Conservation (phyloP, 2,113 vertebrate genomes). For the Oncorhynchus keta region DNA sequence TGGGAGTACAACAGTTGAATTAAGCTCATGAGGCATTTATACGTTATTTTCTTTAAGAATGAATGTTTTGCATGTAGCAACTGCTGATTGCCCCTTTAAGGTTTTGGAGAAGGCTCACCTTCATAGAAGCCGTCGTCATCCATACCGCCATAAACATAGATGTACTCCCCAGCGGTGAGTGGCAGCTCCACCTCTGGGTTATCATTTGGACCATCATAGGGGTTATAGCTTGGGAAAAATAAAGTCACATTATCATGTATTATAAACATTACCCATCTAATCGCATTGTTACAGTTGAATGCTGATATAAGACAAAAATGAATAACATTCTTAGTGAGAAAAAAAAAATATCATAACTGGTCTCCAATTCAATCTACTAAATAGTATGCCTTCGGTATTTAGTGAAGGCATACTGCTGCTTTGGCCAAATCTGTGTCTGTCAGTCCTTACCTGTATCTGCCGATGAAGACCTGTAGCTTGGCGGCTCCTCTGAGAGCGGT, state of each 20-base stretch:
- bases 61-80: no score
- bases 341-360: no score
- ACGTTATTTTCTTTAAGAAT: no score
- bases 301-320: background rate
- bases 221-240: conserved; percentile 84
- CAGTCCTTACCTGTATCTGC: conserved; percentile 87
- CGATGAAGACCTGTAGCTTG: conserved; percentile 94
- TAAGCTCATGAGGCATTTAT: no score
- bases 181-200: conserved; percentile 97
- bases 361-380: no score
- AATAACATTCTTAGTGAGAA: background rate
- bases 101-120: conserved; percentile 69
- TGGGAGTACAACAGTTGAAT: no score
- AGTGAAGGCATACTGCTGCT: no score
- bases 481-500: conserved; percentile 74
- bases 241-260: background rate
- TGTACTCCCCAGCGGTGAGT: conserved; percentile 94
- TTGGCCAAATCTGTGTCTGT: background rate
- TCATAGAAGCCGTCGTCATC: conserved; percentile 99
- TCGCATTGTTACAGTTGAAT: no score
- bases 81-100: background rate
- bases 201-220: conserved; percentile 96
- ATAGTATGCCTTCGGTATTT: no score
- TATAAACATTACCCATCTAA: background rate
- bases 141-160: conserved; percentile 96